phyloP scores from a whole-genome alignment of 2,888 invertebrate species.

The Diplazon laetatorius region DNA sequence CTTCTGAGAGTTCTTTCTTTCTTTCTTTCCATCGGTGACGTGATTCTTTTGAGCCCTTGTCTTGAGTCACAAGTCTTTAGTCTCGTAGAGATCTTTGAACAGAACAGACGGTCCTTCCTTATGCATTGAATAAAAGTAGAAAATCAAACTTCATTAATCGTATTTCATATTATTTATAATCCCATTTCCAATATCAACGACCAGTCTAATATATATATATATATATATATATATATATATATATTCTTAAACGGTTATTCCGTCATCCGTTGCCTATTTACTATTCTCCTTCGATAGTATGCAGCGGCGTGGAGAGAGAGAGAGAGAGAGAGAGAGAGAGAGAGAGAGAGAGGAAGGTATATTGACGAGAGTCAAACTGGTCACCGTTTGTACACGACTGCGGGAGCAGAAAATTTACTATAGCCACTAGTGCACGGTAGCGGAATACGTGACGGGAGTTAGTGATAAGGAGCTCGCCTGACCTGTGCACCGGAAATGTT shows the following conservation, averaged over 20 bases:
- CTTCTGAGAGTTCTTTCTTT: too few relatives aligned
- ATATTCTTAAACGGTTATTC: background rate
- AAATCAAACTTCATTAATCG: too few relatives aligned
- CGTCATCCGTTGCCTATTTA: background rate
- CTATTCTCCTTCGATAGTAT: background rate
- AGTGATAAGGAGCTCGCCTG: constrained; percentile 53
- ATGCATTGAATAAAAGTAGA: too few relatives aligned
- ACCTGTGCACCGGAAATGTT: constrained; percentile 55
- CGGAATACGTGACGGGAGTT: constrained; percentile 55
- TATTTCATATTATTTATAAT: too few relatives aligned
- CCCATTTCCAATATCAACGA: too few relatives aligned
- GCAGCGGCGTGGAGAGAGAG: background rate
- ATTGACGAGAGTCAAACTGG: constrained; percentile 27
- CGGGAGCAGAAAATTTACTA: constrained; percentile 33
- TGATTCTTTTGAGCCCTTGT: too few relatives aligned
- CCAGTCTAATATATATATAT: too few relatives aligned
- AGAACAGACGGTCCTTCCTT: too few relatives aligned
- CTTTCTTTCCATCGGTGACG: too few relatives aligned
- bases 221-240: too few relatives aligned
- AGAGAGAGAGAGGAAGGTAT: background rate
- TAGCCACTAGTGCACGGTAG: constrained; percentile 51
- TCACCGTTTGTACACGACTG: constrained; percentile 38
- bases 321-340: background rate
- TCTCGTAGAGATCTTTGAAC: too few relatives aligned
- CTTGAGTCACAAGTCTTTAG: too few relatives aligned